Percentiles rank a stretch among this genome's conserved stretches.
These are phyloP conservation scores for Xylophagus ater DNA, from an alignment of 2,888 invertebrate genomes.

Conservation along the genomic window DNA sequence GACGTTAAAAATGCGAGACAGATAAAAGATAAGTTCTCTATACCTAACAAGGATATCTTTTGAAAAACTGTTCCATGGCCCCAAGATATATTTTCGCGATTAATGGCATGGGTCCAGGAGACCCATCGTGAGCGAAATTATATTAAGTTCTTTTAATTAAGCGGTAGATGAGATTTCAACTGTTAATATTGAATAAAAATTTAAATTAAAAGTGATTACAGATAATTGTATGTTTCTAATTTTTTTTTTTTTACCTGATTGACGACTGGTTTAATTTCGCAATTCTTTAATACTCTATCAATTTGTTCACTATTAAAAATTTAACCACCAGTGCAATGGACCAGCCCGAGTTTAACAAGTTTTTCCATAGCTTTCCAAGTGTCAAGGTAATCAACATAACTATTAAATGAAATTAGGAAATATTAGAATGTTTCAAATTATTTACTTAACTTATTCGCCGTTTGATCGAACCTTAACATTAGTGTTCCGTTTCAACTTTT, in stretches of 20 bases:
- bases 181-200: constrained; percentile 8
- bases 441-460: neutral
- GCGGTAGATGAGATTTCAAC: constrained; percentile 47
- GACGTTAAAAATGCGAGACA: too few relatives aligned
- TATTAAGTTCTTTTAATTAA: constrained; percentile 57
- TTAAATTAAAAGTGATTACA: neutral
- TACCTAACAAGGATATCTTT: constrained; percentile 47
- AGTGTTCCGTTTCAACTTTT: constrained; percentile 18
- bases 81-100: constrained; percentile 41
- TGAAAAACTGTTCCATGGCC: constrained; percentile 44
- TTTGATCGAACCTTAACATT: constrained; percentile 22
- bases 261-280: constrained; percentile 53
- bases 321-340: constrained; percentile 70
- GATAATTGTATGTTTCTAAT: neutral
- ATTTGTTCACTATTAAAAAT: constrained; percentile 78
- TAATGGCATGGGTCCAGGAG: constrained; percentile 41
- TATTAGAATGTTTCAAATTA: neutral
- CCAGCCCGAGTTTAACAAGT: constrained; percentile 55
- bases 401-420: constrained; percentile 23
- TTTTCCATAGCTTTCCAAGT: constrained; percentile 73
- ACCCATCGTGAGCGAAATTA: constrained; percentile 55
- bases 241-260: constrained; percentile 40
- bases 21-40: constrained; percentile 51
- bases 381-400: constrained; percentile 60
- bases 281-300: constrained; percentile 51